Conservation (phyloP, 2,888 invertebrate genomes). For the Plagiodera versicolora region DNA sequence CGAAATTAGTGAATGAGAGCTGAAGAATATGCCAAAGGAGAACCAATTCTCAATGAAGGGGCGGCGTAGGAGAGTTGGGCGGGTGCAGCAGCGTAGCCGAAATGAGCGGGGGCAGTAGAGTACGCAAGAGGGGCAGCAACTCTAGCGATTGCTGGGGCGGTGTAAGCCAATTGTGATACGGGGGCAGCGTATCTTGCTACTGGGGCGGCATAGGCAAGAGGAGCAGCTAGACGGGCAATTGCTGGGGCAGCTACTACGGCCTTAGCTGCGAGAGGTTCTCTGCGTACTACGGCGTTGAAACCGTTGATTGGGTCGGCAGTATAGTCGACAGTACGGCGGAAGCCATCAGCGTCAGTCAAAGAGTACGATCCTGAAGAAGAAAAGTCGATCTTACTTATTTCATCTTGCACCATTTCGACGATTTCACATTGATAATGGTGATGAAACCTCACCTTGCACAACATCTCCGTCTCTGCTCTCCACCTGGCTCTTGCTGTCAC, state of each 20-base stretch:
- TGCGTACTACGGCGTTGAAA: constrained; percentile 61
- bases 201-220: constrained; percentile 21
- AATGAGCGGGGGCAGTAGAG: constrained; percentile 22
- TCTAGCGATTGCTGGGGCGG: constrained; percentile 23
- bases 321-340: constrained; percentile 66
- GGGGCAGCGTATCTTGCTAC: constrained; percentile 37
- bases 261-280: constrained; percentile 44
- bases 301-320: constrained; percentile 59
- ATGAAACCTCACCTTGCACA: constrained; percentile 55
- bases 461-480: constrained; percentile 64
- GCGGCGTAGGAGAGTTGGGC: constrained; percentile 4
- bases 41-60: constrained; percentile 43
- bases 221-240: neutral
- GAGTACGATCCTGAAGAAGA: constrained; percentile 56
- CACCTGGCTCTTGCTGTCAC: constrained; percentile 63
- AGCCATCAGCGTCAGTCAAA: constrained; percentile 63
- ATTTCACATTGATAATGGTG: neutral
- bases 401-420: too few relatives aligned
- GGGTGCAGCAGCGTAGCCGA: constrained; percentile 41
- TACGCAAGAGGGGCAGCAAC: constrained; percentile 10
- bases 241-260: constrained; percentile 28
- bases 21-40: constrained; percentile 31
- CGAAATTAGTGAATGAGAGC: constrained; percentile 28
- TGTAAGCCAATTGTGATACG: constrained; percentile 20
- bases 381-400: neutral